Evolutionary conservation across 2,888 invertebrate species (phyloP), one percentile per base, ranked within the genome.

Genomic region (Creontiades dilutus): DNA sequence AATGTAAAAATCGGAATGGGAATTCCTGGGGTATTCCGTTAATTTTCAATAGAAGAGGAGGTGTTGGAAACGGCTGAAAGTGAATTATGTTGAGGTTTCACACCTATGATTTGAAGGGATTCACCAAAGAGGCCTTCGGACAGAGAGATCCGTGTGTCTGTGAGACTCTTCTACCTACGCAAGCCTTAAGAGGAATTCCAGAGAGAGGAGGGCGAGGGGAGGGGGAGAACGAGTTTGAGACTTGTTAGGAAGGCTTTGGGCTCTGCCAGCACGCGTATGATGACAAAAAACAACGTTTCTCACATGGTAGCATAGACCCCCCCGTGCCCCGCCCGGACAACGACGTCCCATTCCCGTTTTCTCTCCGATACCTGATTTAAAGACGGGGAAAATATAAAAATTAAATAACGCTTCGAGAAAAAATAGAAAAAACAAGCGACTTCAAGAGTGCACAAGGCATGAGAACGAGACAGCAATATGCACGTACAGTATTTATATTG

Each of bases 121-220:
- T 89, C 89, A 82, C 82, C 57, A 27, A 68, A 84, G 86, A 76
- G 86, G 90, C 52, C 85, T 85, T 85, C 46, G 85, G 86, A 86
- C 86, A 75, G 75, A 86, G 23, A 61, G 86, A 86, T 90, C 90
- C 52, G 84, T 84, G 90, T 85, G 90, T 75, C 85, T 80, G 88
- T 88, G 88, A 28, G 52, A 68, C 82, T 89, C 87, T 47, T 80
- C 90, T 90, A 89, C 90, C 90, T 90, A 90, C 90, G 90, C 90
- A 90, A 84, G 89, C 28, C 90, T 89, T 90, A 89, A 90, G 89
- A 90, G 90, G 90, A 89, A 90, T 90, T 90, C 90, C 90, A 37
- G 75, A 89, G 86, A 88, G 82, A 47, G 86, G 19, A 90, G 81
- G 68, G 37, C 4, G 75, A 78, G 87, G 90, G 82, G 78, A 47